phyloP scores from a whole-genome alignment of 2,113 vertebrate species.

The Arizona elegans region DNA sequence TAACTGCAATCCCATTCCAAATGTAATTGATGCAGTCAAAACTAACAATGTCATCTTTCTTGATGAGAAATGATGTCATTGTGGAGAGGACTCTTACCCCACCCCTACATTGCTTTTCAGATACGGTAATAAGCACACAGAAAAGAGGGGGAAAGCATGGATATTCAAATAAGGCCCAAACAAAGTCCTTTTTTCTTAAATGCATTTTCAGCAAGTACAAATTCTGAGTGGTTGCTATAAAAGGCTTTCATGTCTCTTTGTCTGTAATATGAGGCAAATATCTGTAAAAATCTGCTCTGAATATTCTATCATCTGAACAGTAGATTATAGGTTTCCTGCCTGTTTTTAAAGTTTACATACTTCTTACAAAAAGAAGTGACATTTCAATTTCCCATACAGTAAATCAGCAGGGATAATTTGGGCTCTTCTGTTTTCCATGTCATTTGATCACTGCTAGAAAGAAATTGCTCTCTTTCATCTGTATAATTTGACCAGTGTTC shows the following conservation, averaged over 20 bases:
- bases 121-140: neutral
- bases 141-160: neutral
- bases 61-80: neutral
- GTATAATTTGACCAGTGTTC: neutral
- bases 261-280: neutral
- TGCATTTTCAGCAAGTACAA: slow-evolving; percentile 1
- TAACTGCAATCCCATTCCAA: neutral
- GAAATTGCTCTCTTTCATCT: neutral
- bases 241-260: neutral
- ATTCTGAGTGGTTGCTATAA: neutral
- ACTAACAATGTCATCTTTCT: neutral
- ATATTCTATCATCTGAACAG: slow-evolving; percentile 1
- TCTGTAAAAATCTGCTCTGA: neutral
- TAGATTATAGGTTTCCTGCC: slow-evolving; percentile 1
- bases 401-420: neutral
- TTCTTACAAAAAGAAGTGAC: slow-evolving; percentile 16
- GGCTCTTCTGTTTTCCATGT: neutral
- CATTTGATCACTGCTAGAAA: neutral
- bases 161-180: neutral
- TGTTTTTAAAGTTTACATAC: slow-evolving; percentile 5
- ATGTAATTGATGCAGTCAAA: neutral
- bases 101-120: neutral
- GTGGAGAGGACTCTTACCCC: neutral
- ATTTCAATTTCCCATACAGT: slow-evolving; percentile 23
- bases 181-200: neutral